phyloP scores from a whole-genome alignment of 35 echinoderm and acorn worm genomes.

The Ophioderma brevispina region DNA sequence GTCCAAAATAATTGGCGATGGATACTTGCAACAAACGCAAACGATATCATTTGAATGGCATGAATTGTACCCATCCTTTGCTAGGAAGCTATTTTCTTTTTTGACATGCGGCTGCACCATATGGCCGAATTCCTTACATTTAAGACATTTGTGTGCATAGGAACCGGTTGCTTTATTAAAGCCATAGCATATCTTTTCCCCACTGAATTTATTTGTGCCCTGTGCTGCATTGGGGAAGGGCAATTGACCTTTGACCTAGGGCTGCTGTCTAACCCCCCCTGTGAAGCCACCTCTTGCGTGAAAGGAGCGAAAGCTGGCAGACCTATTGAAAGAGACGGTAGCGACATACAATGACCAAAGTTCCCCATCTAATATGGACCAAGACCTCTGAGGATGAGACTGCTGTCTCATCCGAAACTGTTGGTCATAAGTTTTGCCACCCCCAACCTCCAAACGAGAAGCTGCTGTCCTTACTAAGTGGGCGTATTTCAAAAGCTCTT shows the following conservation, averaged over 20 bases:
- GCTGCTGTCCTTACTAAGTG: neutral
- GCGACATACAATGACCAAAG: neutral
- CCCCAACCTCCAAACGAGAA: neutral
- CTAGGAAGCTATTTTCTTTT: too few relatives aligned
- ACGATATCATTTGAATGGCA: too few relatives aligned
- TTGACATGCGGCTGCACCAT: too few relatives aligned
- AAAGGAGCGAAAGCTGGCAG: neutral
- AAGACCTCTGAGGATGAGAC: neutral
- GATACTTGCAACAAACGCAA: neutral
- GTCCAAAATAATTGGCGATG: neutral
- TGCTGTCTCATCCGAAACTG: constrained; percentile 16
- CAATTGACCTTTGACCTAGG: too few relatives aligned
- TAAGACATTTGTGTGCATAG: too few relatives aligned
- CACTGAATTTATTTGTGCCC: too few relatives aligned
- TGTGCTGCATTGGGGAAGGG: too few relatives aligned
- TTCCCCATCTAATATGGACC: constrained; percentile 16
- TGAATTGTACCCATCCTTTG: too few relatives aligned
- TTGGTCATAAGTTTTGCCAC: constrained; percentile 6
- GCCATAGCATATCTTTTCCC: too few relatives aligned
- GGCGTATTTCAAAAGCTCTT: constrained; percentile 19
- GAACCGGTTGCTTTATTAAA: too few relatives aligned
- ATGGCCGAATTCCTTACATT: too few relatives aligned
- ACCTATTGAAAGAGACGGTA: neutral
- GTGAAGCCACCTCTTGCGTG: neutral
- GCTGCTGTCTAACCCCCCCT: too few relatives aligned